Evolutionary conservation across 2,888 invertebrate species (phyloP).

Genomic region (Brenthis hecate): DNA sequence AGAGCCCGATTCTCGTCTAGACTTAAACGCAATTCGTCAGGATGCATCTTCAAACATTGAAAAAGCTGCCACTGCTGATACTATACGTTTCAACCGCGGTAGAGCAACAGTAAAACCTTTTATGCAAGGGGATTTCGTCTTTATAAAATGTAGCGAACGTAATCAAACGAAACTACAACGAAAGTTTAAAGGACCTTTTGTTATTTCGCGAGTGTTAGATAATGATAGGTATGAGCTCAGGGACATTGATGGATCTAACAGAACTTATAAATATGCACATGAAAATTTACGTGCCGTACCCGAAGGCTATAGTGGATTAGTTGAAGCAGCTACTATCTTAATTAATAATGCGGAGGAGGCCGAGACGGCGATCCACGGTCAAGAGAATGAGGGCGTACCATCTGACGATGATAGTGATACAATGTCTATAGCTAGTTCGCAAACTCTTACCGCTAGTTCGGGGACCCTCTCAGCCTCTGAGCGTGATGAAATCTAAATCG

Average conservation of each 20-base stretch:
- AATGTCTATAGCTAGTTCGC: slow-evolving; percentile 1
- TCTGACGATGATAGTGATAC: slow-evolving; percentile 10
- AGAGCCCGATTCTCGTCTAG: not conserved
- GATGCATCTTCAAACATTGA: slow-evolving; percentile 17
- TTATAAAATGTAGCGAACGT: slow-evolving; percentile 33
- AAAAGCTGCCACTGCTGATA: slow-evolving; percentile 16
- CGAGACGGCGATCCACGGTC: slow-evolving; percentile 9
- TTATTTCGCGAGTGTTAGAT: slow-evolving; percentile 18
- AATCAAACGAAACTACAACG: slow-evolving; percentile 4
- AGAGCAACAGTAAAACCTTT: slow-evolving; percentile 32
- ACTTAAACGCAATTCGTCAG: slow-evolving; percentile 3
- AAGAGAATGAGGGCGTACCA: too few relatives aligned
- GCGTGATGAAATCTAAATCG: not conserved
- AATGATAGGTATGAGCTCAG: slow-evolving; percentile 9
- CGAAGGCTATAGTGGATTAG: slow-evolving; percentile 5
- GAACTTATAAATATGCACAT: not conserved
- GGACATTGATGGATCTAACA: not conserved
- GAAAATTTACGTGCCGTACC: slow-evolving; percentile 3
- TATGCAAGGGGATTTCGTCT: slow-evolving; percentile 39
- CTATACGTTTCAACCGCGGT: slow-evolving; percentile 2
- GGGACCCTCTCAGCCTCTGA: slow-evolving; percentile 16
- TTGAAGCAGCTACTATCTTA: not conserved
- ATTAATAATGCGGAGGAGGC: slow-evolving; percentile 4
- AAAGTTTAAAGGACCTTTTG: too few relatives aligned
- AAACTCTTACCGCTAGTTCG: slow-evolving; percentile 6